Percentiles rank a stretch among this genome's conserved stretches.
Conservation (phyloP, 1,140 invertebrate genomes). For the Helicoverpa zea region DNA sequence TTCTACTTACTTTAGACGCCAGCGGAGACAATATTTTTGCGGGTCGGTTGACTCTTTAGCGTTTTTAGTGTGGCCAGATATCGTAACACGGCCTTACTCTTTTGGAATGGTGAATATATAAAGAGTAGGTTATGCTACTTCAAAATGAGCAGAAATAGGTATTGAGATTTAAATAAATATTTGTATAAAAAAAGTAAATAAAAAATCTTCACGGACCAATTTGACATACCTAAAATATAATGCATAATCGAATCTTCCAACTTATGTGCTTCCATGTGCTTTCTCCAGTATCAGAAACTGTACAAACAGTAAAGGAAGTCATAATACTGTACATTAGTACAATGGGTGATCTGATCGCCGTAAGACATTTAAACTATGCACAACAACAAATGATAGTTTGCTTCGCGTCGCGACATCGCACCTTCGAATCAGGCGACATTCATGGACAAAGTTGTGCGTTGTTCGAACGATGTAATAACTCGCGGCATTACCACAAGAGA, state of each 20-base stretch:
- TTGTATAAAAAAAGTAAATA: too few relatives aligned
- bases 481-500: slow-evolving; percentile 40
- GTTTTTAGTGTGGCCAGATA: slow-evolving; percentile 22
- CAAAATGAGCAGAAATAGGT: too few relatives aligned
- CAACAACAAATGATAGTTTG: slow-evolving; percentile 9
- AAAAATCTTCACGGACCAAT: background rate
- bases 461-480: slow-evolving; percentile 50
- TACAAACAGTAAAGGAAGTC: too few relatives aligned
- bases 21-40: slow-evolving; percentile 41
- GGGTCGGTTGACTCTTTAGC: slow-evolving; percentile 27
- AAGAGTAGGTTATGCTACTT: background rate
- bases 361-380: background rate
- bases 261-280: too few relatives aligned
- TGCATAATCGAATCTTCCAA: too few relatives aligned
- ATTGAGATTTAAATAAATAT: too few relatives aligned
- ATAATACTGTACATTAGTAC: too few relatives aligned
- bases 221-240: background rate
- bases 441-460: slow-evolving; percentile 42
- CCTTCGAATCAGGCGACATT: slow-evolving; percentile 31
- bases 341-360: too few relatives aligned
- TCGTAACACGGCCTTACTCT: background rate
- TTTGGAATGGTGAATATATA: slow-evolving; percentile 10
- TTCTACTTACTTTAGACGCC: slow-evolving; percentile 46
- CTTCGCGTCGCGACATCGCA: slow-evolving; percentile 15
- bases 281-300: too few relatives aligned